Percentiles rank a stretch among this genome's conserved stretches.
These are phyloP conservation scores for Trypoxylon attenuatum DNA, from an alignment of 2,888 invertebrate species.

Conservation along the genomic window DNA sequence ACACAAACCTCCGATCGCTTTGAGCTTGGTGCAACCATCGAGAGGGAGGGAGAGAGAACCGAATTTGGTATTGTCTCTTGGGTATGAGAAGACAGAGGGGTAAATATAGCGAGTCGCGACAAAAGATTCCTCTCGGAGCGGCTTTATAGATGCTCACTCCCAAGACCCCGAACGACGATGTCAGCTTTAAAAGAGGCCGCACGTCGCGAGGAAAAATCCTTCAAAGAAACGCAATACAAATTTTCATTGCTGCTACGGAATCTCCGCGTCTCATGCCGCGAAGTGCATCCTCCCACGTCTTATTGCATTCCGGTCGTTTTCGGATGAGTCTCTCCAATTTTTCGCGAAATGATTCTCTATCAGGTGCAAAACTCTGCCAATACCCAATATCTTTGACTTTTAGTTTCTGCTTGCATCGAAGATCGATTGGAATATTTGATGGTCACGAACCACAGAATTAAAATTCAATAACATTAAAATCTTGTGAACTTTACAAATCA, in stretches of 20 bases:
- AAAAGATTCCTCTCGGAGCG: constrained; percentile 15
- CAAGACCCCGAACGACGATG: neutral
- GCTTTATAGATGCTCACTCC: constrained; percentile 14
- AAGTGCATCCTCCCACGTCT: constrained; percentile 16
- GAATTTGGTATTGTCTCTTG: neutral
- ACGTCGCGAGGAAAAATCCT: constrained; percentile 19
- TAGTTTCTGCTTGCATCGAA: too few species aligned
- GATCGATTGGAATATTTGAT: too few species aligned
- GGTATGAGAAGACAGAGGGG: constrained; percentile 9
- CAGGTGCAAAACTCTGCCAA: too few species aligned
- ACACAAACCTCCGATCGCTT: neutral
- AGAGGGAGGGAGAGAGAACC: neutral
- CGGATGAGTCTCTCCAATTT: constrained; percentile 31
- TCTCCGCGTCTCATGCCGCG: constrained; percentile 14
- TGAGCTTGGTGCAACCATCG: neutral
- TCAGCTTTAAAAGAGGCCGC: neutral
- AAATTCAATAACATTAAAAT: too few species aligned
- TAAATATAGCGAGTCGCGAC: constrained; percentile 19
- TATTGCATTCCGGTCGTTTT: constrained; percentile 53
- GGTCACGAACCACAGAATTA: too few species aligned
- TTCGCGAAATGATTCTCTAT: too few species aligned
- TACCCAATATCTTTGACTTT: too few species aligned
- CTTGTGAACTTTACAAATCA: too few species aligned
- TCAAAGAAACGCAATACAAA: constrained; percentile 41
- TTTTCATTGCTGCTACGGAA: constrained; percentile 36